Evolutionary conservation across 2,797 vertebrate species (phyloP).

Genomic region (Falco rusticolus): DNA sequence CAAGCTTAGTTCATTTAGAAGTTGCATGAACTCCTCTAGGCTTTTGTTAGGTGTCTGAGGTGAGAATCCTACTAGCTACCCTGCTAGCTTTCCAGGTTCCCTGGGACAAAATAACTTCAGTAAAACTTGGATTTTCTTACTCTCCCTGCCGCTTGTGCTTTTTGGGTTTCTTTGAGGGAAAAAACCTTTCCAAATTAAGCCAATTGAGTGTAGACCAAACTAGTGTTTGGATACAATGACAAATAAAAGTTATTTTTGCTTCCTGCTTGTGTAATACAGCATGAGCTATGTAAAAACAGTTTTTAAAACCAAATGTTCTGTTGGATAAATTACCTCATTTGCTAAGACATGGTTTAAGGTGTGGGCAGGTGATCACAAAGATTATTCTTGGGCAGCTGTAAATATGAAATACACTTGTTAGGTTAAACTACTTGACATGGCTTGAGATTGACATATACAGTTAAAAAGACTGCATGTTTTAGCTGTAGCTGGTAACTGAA

Average conservation of each 20-base stretch:
- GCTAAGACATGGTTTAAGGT: not conserved
- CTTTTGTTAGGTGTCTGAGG: not conserved
- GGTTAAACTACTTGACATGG: not conserved
- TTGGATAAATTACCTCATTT: not conserved
- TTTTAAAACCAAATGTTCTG: not conserved
- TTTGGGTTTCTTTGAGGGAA: not conserved
- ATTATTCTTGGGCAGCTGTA: not conserved
- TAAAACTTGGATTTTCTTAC: not conserved
- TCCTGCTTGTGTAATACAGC: not conserved
- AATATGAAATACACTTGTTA: not conserved
- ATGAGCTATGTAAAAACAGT: not conserved
- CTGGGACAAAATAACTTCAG: not conserved
- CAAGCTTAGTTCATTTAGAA: not conserved
- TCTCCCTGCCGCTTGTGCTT: not conserved
- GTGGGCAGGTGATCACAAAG: not conserved
- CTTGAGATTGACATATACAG: not conserved
- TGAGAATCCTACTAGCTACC: not conserved
- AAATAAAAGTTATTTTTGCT: not conserved
- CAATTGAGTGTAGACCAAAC: not conserved
- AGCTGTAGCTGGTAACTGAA: not conserved
- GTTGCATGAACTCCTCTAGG: not conserved
- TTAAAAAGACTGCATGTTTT: not conserved
- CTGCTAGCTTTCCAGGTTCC: not conserved
- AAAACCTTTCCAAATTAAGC: not conserved
- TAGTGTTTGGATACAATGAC: not conserved